phyloP scores from a whole-genome alignment of 37 sponge, comb jelly and placozoan species.

The Cliona cf. orientalis region DNA sequence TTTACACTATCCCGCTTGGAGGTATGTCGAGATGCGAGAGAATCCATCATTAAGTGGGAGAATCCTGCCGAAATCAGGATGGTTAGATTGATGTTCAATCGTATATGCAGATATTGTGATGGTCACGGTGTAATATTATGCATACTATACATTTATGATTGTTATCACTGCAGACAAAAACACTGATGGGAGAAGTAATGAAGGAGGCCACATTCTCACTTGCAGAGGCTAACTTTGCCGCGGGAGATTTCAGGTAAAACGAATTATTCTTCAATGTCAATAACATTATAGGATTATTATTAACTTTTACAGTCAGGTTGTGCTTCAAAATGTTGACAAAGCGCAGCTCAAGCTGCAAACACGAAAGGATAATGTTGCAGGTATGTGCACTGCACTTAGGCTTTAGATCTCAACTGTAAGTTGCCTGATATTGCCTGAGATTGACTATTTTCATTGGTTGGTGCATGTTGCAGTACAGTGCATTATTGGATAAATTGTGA shows the following conservation, averaged over 20 bases:
- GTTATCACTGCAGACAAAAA: slow-evolving; percentile 66
- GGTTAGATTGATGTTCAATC: too few relatives aligned
- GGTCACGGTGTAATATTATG: too few relatives aligned
- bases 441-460: too few relatives aligned
- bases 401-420: background rate
- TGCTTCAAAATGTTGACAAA: slow-evolving; percentile 95
- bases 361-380: slow-evolving; percentile 97
- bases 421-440: too few relatives aligned
- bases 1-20: too few relatives aligned
- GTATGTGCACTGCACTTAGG: slow-evolving; percentile 31
- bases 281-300: background rate
- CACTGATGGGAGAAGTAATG: slow-evolving; percentile 93
- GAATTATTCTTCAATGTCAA: background rate
- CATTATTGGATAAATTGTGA: slow-evolving; percentile 9
- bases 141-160: too few relatives aligned
- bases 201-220: slow-evolving; percentile 94
- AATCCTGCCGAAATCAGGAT: too few relatives aligned
- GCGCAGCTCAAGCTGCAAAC: slow-evolving; percentile 88
- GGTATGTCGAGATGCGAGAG: too few relatives aligned
- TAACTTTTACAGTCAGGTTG: slow-evolving; percentile 63
- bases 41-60: too few relatives aligned
- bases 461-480: background rate
- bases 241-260: slow-evolving; percentile 93
- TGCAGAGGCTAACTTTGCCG: slow-evolving; percentile 96
- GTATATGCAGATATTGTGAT: too few relatives aligned